Base-by-base conservation (phyloP, 2,888 invertebrate genomes). In the Agelastica alni region DNA sequence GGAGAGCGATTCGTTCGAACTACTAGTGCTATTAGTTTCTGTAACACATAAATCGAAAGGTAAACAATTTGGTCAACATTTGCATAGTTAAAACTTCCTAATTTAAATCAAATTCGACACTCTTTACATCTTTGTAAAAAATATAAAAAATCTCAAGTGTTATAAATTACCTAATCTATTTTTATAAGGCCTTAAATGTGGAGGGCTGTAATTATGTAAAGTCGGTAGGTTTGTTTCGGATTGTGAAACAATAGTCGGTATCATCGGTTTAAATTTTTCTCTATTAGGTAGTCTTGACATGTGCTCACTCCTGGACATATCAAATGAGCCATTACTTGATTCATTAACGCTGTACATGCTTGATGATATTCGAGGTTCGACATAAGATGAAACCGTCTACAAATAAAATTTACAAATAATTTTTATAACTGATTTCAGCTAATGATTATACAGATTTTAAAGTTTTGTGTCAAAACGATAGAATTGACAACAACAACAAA, bases 1-100 rank as follows among this genome's bases (percentile, higher is more conserved):
- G 60, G 88, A 88, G 41, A 92, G 87, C 1, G 93, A 93, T 79
- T 93, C 93, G 66, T 87, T 89, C 13, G 92, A 91, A 79, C 92
- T 92, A 76, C 91, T 89, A 12, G 88, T 88, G 62, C 76, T 76
- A 58, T 77, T 77, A 18, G 74, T 67, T 36, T 75, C 75, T 72
- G 56, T 31, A 69, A n/a, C n/a, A n/a, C n/a, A n/a, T n/a, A n/a
- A n/a, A n/a, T n/a, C n/a, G n/a, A n/a, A n/a, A n/a, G n/a, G n/a
- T n/a, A n/a, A n/a, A n/a, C n/a, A n/a, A n/a, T n/a, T n/a, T n/a
- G n/a, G n/a, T n/a, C n/a, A n/a, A n/a, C n/a, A n/a, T n/a, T n/a
- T n/a, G n/a, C n/a, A n/a, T n/a, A n/a, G n/a, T n/a, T n/a, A n/a
- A n/a, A n/a, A n/a, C n/a, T n/a, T n/a, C n/a, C n/a, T n/a, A n/a